Evolutionary conservation across 1,140 invertebrate species (phyloP), one percentile per base, ranked within the genome.

Genomic region (Trichoplusia ni): DNA sequence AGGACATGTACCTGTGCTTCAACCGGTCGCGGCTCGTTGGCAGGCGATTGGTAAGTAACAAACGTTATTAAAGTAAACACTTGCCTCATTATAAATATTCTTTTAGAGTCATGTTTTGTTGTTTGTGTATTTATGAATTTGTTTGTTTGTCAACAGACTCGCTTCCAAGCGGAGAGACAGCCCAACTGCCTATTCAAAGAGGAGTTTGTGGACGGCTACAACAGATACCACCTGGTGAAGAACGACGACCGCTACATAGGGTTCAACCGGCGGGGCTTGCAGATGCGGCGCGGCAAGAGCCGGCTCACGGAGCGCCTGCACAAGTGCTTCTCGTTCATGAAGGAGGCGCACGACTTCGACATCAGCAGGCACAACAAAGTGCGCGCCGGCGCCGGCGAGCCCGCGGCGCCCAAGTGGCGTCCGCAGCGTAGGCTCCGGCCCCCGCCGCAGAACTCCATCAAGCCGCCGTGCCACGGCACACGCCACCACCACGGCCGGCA

Each of bases 1-100:
- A 90, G 51, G 80, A 89, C 67, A 87, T 90, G 87, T 90, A 82
- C 75, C 84, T 90, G 31, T 90, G 87, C 76, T 90, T 90, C 87
- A 87, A 87, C 66, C 81, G 84, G 14, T 81, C 82, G 11, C 77
- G 80, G 53, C 75, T 90, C 49, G 79, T 89, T 64, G 87, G 87
- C 84, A 87, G 84, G 63, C 79, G 83, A 70, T 62, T 90, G 83
- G 87, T 90, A 44, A 85, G 82, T 74, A 47, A 3, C 23, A 13
- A 31, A n/a, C n/a, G n/a, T n/a, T n/a, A n/a, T 29, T 4, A 29
- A 0, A 18, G 1, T 9, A 2, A 2, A 29, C 19, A 8, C 11
- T 29, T 27, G 7, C 9, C 9, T 1, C 6, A 29, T 4, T 4
- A n/a, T n/a, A 16, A 11, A 4, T 3, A 0, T 14, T 3, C 13